Evolutionary conservation across 2,797 vertebrate species (phyloP).

Genomic region (Capromys pilorides): DNA sequence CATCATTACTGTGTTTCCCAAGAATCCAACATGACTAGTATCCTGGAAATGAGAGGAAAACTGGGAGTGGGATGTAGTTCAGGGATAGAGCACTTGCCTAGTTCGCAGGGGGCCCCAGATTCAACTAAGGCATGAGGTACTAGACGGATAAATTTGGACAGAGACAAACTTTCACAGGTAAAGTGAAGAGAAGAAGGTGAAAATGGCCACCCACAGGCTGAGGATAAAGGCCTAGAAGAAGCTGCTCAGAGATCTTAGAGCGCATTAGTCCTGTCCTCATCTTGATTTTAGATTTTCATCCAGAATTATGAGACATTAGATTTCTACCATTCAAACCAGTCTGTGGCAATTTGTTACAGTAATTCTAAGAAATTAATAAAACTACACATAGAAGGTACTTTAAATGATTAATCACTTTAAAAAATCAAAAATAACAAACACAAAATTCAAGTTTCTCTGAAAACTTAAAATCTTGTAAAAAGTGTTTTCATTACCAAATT

Average conservation of each 20-base stretch:
- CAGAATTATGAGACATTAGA: neutral
- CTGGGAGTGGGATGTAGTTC: neutral
- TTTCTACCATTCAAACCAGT: neutral
- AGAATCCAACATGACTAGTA: neutral
- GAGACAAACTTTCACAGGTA: neutral
- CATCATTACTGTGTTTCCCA: neutral
- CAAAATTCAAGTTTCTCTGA: neutral
- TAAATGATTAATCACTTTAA: neutral
- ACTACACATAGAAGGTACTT: neutral
- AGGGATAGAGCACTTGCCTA: neutral
- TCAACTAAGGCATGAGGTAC: neutral
- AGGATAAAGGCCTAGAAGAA: neutral
- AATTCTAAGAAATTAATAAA: neutral
- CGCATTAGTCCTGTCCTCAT: neutral
- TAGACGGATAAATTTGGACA: neutral
- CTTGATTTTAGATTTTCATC: neutral
- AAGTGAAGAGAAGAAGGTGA: neutral
- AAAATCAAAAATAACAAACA: neutral
- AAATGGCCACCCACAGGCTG: neutral
- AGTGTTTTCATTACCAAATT: neutral
- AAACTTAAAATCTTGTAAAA: slow-evolving; percentile 22
- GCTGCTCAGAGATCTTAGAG: neutral
- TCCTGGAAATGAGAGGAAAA: neutral
- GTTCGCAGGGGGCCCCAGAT: neutral
- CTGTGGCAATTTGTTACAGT: neutral